phyloP scores from a whole-genome alignment of 2,113 vertebrate species.

The Origma solitaria region DNA sequence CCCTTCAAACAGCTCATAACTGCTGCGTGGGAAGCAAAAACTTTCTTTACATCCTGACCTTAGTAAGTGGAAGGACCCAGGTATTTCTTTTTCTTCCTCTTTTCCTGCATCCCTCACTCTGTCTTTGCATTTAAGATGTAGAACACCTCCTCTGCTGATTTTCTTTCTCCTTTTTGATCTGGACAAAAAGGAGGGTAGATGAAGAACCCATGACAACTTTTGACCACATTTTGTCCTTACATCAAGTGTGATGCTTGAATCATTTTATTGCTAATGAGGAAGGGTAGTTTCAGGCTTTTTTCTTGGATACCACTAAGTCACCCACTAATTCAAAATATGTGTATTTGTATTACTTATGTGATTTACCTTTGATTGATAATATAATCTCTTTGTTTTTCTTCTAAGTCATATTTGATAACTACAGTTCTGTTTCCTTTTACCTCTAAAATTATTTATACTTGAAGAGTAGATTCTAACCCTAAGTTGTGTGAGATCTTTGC shows the following conservation, averaged over 20 bases:
- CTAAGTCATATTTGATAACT: neutral
- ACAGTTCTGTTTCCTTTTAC: neutral
- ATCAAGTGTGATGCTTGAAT: neutral
- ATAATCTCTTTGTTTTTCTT: neutral
- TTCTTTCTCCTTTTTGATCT: neutral
- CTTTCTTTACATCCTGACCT: neutral
- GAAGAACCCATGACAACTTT: neutral
- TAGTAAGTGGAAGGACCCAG: neutral
- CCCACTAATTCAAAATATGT: neutral
- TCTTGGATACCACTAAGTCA: neutral
- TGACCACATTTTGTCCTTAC: neutral
- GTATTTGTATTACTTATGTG: neutral
- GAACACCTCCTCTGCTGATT: neutral
- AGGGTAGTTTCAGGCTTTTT: neutral
- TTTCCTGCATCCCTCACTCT: neutral
- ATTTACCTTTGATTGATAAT: neutral
- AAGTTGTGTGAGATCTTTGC: neutral
- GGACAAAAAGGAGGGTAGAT: neutral
- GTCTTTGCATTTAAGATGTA: neutral
- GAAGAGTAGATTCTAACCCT: neutral
- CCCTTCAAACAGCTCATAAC: neutral
- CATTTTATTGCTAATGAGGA: neutral
- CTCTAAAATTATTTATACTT: neutral
- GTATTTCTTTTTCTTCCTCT: neutral
- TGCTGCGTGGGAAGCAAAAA: neutral